Evolutionary conservation across 2,888 invertebrate species (phyloP).

Genomic region (Euplagia quadripunctaria): DNA sequence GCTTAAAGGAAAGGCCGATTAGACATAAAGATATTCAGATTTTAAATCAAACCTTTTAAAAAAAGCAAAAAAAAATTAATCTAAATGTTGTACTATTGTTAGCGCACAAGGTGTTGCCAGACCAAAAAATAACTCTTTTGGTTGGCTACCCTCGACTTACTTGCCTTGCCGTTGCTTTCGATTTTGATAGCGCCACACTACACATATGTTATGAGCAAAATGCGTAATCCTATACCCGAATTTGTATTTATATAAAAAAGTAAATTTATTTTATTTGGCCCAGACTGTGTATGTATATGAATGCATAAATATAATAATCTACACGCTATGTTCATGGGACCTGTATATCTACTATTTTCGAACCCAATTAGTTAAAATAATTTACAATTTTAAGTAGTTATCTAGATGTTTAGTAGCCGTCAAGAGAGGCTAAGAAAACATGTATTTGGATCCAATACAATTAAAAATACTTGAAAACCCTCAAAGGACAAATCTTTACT

Average conservation of each 20-base stretch:
- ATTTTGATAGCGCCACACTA: background rate
- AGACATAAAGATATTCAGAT: slow-evolving; percentile 2
- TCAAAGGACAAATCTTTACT: too few species aligned
- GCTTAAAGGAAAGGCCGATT: background rate
- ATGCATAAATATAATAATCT: too few species aligned
- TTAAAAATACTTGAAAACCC: background rate
- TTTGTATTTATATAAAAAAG: background rate
- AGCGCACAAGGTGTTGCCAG: background rate
- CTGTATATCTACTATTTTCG: background rate
- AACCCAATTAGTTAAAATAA: background rate
- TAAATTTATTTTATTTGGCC: background rate
- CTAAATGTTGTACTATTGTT: background rate
- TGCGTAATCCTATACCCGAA: background rate
- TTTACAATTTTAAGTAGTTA: slow-evolving; percentile 4
- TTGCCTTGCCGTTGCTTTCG: background rate
- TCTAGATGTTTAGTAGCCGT: slow-evolving; percentile 4
- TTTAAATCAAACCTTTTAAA: background rate
- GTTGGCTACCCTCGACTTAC: too few species aligned
- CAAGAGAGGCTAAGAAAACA: background rate
- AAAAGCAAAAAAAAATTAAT: background rate
- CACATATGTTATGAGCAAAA: background rate
- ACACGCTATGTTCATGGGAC: background rate
- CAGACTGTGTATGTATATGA: background rate
- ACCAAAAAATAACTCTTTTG: background rate
- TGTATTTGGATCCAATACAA: background rate